Evolutionary conservation across 2,113 vertebrate genomes (phyloP).

Genomic region (Leptodactylus fuscus): DNA sequence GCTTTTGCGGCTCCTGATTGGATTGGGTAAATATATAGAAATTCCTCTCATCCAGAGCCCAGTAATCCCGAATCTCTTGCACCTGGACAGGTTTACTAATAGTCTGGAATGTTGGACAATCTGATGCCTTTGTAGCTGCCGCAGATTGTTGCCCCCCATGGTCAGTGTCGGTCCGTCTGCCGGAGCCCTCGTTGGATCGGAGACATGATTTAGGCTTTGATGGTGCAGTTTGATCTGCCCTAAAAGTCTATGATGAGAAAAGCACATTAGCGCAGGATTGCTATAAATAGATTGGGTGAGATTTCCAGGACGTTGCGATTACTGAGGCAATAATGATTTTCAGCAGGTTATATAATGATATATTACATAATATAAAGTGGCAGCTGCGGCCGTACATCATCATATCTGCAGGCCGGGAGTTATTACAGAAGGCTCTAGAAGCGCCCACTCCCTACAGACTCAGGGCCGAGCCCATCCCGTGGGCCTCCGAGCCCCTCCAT

Average conservation of each 20-base stretch:
- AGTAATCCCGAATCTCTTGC: too few relatives aligned
- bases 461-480: neutral
- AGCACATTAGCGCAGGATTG: neutral
- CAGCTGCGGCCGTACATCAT: neutral
- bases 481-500: neutral
- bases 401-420: neutral
- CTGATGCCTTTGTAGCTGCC: too few relatives aligned
- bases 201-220: too few relatives aligned
- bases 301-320: neutral
- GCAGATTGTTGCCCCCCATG: too few relatives aligned
- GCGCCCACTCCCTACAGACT: neutral
- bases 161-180: too few relatives aligned
- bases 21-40: too few relatives aligned
- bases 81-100: too few relatives aligned
- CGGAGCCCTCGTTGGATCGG: too few relatives aligned
- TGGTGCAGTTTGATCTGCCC: neutral
- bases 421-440: neutral
- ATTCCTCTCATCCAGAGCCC: too few relatives aligned
- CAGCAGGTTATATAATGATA: neutral
- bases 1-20: too few relatives aligned
- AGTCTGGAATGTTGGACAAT: too few relatives aligned
- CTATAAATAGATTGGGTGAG: neutral
- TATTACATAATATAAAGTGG: conserved; percentile 1
- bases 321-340: neutral
- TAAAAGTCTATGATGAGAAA: neutral